Base-by-base conservation (phyloP, 2,113 vertebrate genomes). In the Panthera leo region DNA sequence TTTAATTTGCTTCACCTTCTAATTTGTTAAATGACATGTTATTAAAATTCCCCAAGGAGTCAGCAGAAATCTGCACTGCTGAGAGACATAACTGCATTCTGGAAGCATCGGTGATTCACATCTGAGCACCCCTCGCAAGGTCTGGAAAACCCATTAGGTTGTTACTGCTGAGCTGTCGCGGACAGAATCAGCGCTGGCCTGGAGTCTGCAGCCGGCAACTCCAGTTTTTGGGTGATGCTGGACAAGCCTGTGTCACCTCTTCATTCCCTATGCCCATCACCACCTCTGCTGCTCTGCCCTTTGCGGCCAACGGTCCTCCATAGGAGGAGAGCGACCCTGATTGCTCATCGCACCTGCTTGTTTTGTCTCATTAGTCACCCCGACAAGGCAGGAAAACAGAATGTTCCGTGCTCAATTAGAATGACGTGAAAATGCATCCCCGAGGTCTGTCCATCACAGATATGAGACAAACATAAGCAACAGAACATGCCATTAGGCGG, bases 21-120 rank as follows among this genome's bases (percentile, higher is more conserved):
- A 93, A 96, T 94, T 86, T 78, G 89, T 80, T 96, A 90, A 97
- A 97, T 92, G 95, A 14, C 63, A 63, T 55, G 92, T 85, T 97
- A 88, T 95, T 97, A 94, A 97, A 91, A 80, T 92, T 34, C 73
- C 80, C 31, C 78, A 61, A 75, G 89, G 21, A 91, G 86, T 79
- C 84, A 21, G 88, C 61, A 68, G 91, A 85, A 87, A 5, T 58
- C 36, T 39, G 10, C 2, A 19, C 31, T 1, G 0, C 90, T 7
- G 51, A 58, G 85, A 94, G 31, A 90, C 55, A 48, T 31, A 67
- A n/a, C 25, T 42, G 65, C 27, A 4, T 86, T 65, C 84, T 58
- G 70, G 75, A 88, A 88, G 83, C 63, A 39, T 29, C 7, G 0
- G 9, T 53, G 73, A 85, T n/a, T 84, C 82, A 23, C 45, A n/a